Conservation (phyloP, 23 tunicate species). For the Trididemnum nubilum region DNA sequence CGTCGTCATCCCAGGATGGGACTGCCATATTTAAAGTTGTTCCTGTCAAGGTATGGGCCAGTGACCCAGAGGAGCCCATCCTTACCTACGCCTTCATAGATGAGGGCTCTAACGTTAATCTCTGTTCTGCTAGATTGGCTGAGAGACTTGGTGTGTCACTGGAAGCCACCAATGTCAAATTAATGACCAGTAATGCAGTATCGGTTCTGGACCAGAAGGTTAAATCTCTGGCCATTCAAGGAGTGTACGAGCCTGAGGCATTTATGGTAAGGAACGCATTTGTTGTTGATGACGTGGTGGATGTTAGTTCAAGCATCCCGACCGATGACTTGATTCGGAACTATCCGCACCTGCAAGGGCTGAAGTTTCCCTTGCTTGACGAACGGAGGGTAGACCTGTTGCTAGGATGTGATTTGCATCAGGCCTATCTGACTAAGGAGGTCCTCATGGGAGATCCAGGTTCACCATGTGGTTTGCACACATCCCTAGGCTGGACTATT, state of each 20-base stretch:
- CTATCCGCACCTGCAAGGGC: background rate
- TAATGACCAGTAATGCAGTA: constrained; percentile 14
- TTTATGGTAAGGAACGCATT: background rate
- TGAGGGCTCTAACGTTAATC: no score
- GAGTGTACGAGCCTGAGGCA: background rate
- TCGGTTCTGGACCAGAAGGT: background rate
- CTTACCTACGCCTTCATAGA: constrained; percentile 20
- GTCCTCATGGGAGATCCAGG: background rate
- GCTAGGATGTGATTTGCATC: constrained; percentile 8
- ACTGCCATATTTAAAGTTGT: no score
- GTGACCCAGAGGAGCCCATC: background rate
- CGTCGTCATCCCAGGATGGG: no score
- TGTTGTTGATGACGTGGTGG: background rate
- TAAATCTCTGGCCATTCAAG: background rate
- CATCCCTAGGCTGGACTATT: constrained; percentile 15
- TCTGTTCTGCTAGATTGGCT: background rate
- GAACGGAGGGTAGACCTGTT: background rate
- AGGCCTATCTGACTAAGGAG: background rate
- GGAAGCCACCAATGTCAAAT: background rate
- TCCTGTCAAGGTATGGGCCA: constrained; percentile 13
- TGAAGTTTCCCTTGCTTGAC: constrained; percentile 8
- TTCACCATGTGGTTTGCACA: constrained; percentile 10
- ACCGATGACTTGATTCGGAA: background rate
- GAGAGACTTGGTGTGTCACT: constrained; percentile 8
- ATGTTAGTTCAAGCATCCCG: constrained; percentile 23